These are phyloP conservation scores for Rhopalosiphum maidis DNA, from an alignment of 1,140 invertebrate species.

Conservation along the genomic window DNA sequence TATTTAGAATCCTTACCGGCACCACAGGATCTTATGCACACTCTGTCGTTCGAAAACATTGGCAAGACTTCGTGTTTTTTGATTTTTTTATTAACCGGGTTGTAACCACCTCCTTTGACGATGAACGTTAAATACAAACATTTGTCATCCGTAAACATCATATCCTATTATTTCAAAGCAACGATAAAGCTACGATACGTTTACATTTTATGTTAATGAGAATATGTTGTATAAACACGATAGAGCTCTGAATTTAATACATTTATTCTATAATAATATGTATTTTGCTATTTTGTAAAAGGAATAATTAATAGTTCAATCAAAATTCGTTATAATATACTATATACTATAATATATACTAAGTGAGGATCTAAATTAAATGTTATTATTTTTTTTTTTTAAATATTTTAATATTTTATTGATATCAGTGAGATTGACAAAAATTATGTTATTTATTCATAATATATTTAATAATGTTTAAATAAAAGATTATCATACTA, in stretches of 20 bases:
- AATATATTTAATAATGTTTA: too few relatives aligned
- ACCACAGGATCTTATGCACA: constrained; percentile 84
- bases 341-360: too few relatives aligned
- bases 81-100: constrained; percentile 85
- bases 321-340: neutral
- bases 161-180: constrained; percentile 67
- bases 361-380: too few relatives aligned
- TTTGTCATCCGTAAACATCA: constrained; percentile 81
- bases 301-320: too few relatives aligned
- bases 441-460: too few relatives aligned
- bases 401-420: neutral
- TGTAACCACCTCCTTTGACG: constrained; percentile 81
- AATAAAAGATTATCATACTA: neutral
- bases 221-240: neutral
- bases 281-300: neutral
- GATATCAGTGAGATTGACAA: too few relatives aligned
- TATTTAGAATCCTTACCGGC: constrained; percentile 66
- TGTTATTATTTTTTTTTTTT: too few relatives aligned
- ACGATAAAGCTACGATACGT: neutral
- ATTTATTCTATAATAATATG: neutral
- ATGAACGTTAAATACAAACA: constrained; percentile 91
- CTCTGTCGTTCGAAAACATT: constrained; percentile 76
- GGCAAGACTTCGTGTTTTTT: constrained; percentile 81
- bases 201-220: neutral
- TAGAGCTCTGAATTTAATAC: neutral